Conservation (phyloP, 2,888 invertebrate species). For the Allolobophora icterica region DNA sequence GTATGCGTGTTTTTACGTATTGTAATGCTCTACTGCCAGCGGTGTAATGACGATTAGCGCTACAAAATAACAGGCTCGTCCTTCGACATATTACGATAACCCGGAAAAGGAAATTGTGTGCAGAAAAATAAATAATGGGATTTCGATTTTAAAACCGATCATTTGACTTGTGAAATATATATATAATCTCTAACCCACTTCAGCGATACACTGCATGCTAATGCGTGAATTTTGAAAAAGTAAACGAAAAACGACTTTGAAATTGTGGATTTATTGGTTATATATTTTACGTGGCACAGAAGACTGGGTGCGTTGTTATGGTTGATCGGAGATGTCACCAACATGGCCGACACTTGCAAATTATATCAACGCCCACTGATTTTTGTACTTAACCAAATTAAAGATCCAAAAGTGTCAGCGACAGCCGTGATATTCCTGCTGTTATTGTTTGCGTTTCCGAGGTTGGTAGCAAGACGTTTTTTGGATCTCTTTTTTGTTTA, state of each 20-base stretch:
- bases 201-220: not conserved
- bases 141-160: not conserved
- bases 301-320: constrained; percentile 5
- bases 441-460: not conserved
- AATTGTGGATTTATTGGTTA: not conserved
- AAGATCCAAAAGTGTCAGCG: constrained; percentile 2
- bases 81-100: not conserved
- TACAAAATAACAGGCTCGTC: not conserved
- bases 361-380: constrained; percentile 2
- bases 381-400: not conserved
- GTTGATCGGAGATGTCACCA: constrained; percentile 11
- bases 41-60: not conserved
- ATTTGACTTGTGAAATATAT: constrained; percentile 5
- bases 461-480: not conserved
- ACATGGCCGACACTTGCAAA: not conserved
- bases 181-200: not conserved
- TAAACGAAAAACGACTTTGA: not conserved
- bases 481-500: too few species aligned
- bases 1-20: too few species aligned
- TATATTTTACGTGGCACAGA: constrained; percentile 5
- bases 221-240: not conserved
- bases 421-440: not conserved
- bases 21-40: too few species aligned
- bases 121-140: constrained; percentile 11
- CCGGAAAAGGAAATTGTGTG: not conserved